Conservation (phyloP, 2,113 vertebrate species). For the Ceyx margarethae region DNA sequence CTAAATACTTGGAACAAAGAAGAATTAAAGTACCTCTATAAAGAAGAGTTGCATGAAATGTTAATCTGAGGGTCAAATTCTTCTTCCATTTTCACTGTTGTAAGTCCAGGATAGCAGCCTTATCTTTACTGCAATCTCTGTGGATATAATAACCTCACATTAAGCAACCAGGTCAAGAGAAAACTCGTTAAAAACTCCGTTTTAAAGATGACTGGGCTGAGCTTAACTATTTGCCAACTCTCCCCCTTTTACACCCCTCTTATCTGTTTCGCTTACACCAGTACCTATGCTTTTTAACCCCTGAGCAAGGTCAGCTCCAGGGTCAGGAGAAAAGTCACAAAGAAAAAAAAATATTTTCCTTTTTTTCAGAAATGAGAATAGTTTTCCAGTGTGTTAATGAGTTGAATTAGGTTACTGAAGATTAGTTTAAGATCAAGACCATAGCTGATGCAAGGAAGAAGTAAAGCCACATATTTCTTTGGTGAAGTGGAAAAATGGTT, state of each 20-base stretch:
- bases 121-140: background rate
- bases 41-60: background rate
- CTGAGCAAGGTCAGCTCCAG: background rate
- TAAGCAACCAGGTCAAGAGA: background rate
- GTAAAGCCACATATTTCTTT: background rate
- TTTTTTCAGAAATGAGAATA: background rate
- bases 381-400: background rate
- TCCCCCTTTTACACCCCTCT: background rate
- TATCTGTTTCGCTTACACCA: background rate
- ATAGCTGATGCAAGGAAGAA: background rate
- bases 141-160: background rate
- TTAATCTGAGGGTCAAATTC: background rate
- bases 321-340: background rate
- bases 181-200: background rate
- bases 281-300: background rate
- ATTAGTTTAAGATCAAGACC: background rate
- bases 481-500: constrained; percentile 10
- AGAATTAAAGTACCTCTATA: background rate
- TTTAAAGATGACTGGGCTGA: background rate
- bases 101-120: background rate
- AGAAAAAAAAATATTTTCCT: background rate
- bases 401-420: background rate
- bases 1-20: background rate
- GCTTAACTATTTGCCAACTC: background rate
- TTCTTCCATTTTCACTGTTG: background rate